Evolutionary conservation across 2,888 invertebrate species (phyloP), one percentile per base, ranked within the genome.

Genomic region (Lochmaea capreae): DNA sequence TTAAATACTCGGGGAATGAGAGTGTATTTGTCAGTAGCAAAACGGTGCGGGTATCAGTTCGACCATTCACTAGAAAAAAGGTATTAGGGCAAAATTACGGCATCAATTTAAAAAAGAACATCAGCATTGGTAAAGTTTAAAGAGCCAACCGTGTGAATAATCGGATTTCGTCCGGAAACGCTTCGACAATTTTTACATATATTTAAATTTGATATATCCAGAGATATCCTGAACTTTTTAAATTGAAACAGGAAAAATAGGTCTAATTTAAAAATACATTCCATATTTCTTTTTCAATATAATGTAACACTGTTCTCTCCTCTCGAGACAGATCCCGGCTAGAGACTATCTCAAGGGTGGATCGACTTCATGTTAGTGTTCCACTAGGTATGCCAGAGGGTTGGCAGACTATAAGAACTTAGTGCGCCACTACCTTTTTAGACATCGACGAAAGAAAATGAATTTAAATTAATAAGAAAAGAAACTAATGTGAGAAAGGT

Each of bases 21-120:
- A 49, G 62, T 39, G 67, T 65, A 74, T 74, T 74, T 74, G 67
- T 71, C 71, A 58, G 63, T 39, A 39, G 49, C 57, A 65, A 73
- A 65, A 62, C 43, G 52, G 52, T 2, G 58, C 26, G 12, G 26
- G 22, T 73, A 73, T 73, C 72, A 65, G 63, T 18, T 18, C 58
- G 63, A 68, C 72, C 62, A 68, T 63, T 70, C 63, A 74, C 22
- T 18, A 33, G 59, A 43, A 49, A 68, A 9, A 16, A 57, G 39
- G 66, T 39, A 66, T 66, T 66, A 57, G 52, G 42, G 52, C n/a
- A 26, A 62, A 69, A 62, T 69, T 52, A 62, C 49, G 54, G 46
- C 33, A 39, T 33, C 22, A 18, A 61, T 62, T 43, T 39, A 62
- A 62, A 62, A 69, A 62, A 61, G 62, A 49, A 69, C 52, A 62